Conservation (phyloP, 2,797 vertebrate genomes). For the Huso huso region DNA sequence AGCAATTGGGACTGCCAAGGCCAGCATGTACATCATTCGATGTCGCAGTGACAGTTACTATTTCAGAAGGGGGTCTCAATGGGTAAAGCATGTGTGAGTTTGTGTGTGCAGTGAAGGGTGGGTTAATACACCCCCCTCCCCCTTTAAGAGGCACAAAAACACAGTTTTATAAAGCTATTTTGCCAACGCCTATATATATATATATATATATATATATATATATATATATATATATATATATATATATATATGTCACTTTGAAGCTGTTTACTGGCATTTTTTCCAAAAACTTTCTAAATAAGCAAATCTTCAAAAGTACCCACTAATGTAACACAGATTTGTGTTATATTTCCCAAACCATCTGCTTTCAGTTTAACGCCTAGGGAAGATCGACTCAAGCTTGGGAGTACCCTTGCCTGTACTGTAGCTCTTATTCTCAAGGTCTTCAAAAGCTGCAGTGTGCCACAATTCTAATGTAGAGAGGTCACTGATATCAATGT, state of each 20-base stretch:
- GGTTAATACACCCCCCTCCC: background rate
- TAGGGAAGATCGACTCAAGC: constrained; percentile 32
- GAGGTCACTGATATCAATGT: too few species aligned
- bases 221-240: constrained; percentile 19
- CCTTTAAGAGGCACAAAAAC: background rate
- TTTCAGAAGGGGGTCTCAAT: too few species aligned
- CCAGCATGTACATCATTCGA: too few species aligned
- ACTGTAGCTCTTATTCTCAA: too few species aligned
- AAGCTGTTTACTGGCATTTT: constrained; percentile 75
- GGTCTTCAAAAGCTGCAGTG: too few species aligned
- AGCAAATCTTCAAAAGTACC: constrained; percentile 67
- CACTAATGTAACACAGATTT: constrained; percentile 86
- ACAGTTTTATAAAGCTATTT: background rate
- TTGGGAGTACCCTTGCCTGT: constrained; percentile 8
- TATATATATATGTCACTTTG: constrained; percentile 57
- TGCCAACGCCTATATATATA: background rate
- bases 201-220: constrained; percentile 24
- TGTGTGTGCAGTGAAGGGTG: background rate
- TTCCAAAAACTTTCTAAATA: constrained; percentile 66
- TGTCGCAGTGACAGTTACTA: too few species aligned
- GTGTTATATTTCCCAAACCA: constrained; percentile 72
- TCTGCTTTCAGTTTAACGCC: constrained; percentile 79
- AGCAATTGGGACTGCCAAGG: too few species aligned
- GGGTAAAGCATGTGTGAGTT: too few species aligned
- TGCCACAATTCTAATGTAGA: too few species aligned